Conservation (phyloP, 2,888 invertebrate genomes). For the Pherbina coryleti region DNA sequence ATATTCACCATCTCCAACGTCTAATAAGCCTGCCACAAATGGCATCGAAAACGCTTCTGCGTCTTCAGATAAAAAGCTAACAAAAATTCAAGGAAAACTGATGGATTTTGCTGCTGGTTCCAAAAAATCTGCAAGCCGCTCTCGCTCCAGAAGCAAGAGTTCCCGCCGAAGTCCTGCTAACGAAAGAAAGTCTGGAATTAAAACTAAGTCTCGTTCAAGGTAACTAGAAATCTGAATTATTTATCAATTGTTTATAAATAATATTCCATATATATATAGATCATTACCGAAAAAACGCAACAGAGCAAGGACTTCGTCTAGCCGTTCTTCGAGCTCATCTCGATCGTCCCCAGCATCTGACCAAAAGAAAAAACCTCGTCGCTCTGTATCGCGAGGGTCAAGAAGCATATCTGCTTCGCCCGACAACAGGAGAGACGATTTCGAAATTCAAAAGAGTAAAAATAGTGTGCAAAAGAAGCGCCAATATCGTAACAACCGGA, state of each 20-base stretch:
- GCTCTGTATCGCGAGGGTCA: slow-evolving; percentile 65
- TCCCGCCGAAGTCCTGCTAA: slow-evolving; percentile 33
- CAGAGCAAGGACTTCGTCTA: slow-evolving; percentile 44
- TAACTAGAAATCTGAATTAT: background rate
- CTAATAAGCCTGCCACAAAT: slow-evolving; percentile 55
- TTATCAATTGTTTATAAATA: slow-evolving; percentile 2
- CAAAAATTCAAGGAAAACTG: slow-evolving; percentile 75
- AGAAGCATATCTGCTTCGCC: slow-evolving; percentile 64
- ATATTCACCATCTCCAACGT: slow-evolving; percentile 9
- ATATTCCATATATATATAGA: slow-evolving; percentile 47
- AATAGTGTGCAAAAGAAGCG: slow-evolving; percentile 88
- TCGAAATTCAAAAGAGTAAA: slow-evolving; percentile 82
- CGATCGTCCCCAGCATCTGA: slow-evolving; percentile 56
- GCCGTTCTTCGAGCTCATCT: slow-evolving; percentile 59
- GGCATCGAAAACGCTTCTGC: slow-evolving; percentile 59
- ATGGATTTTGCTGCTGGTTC: slow-evolving; percentile 73
- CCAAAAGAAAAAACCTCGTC: slow-evolving; percentile 67
- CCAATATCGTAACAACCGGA: slow-evolving; percentile 88
- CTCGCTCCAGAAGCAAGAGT: slow-evolving; percentile 49
- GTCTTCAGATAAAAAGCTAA: slow-evolving; percentile 61
- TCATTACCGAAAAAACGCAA: slow-evolving; percentile 55
- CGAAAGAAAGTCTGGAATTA: slow-evolving; percentile 33
- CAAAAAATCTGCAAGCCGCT: slow-evolving; percentile 35
- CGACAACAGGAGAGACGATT: slow-evolving; percentile 72
- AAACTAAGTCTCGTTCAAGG: slow-evolving; percentile 44